Conservation (phyloP, 2,888 invertebrate species). For the Blastobasis lacticolella region DNA sequence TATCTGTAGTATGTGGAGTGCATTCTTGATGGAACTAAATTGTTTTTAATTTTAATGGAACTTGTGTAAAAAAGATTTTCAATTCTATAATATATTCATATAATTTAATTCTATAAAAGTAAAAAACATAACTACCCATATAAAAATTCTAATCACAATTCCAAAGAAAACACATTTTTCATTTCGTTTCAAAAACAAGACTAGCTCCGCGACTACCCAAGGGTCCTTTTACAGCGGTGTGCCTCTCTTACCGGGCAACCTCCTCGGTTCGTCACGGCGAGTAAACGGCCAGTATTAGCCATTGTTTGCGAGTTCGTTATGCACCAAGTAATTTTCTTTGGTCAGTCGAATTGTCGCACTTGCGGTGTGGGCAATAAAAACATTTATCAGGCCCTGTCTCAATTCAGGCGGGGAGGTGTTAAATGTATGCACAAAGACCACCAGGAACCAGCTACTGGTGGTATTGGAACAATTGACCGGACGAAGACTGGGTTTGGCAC, state of each 20-base stretch:
- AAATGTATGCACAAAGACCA: constrained; percentile 51
- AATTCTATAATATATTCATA: too few species aligned
- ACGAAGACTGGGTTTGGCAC: too few species aligned
- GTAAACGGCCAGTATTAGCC: constrained; percentile 35
- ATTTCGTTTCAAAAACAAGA: too few species aligned
- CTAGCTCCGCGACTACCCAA: background rate
- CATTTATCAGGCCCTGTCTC: constrained; percentile 42
- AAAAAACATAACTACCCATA: too few species aligned
- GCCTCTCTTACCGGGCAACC: constrained; percentile 24
- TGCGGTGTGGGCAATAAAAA: constrained; percentile 46
- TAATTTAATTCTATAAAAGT: too few species aligned
- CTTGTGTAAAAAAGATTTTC: too few species aligned
- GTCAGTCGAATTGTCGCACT: constrained; percentile 43
- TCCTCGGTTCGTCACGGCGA: constrained; percentile 50
- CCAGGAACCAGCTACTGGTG: constrained; percentile 27
- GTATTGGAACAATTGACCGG: too few species aligned
- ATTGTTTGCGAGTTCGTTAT: constrained; percentile 60
- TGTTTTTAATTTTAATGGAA: too few species aligned
- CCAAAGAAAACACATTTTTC: too few species aligned
- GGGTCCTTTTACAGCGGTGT: constrained; percentile 13
- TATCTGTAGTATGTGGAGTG: too few species aligned
- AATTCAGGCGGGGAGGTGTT: constrained; percentile 40
- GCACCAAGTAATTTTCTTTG: constrained; percentile 58
- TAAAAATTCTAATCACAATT: too few species aligned
- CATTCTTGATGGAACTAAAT: too few species aligned